Conservation (phyloP, 2,797 vertebrate genomes). For the Takifugu rubripes region DNA sequence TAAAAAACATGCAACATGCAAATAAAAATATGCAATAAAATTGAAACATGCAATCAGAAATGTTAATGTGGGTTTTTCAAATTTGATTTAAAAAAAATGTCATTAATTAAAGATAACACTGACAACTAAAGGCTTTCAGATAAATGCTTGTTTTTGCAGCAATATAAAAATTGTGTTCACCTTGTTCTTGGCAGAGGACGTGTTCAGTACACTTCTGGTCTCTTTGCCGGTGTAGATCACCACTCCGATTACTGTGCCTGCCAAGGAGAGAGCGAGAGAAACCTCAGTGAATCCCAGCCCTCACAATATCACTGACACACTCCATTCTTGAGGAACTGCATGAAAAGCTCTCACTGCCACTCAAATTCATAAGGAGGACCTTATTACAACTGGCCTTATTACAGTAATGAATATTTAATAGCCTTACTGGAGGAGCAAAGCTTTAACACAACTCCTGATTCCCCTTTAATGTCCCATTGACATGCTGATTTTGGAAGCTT, state of each 20-base stretch:
- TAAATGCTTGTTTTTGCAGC: not conserved
- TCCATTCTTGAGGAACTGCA: conserved; percentile 47
- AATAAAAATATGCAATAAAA: too few species aligned
- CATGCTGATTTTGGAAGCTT: too few species aligned
- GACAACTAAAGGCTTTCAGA: too few species aligned
- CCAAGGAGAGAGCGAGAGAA: conserved; percentile 62
- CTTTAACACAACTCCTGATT: conserved; percentile 43
- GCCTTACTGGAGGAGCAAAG: conserved; percentile 62
- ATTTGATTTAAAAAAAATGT: too few species aligned
- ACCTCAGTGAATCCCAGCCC: conserved; percentile 30
- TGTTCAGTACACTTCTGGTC: conserved; percentile 96
- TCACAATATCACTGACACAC: conserved; percentile 13
- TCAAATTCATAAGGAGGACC: conserved; percentile 73
- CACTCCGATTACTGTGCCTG: conserved; percentile 97
- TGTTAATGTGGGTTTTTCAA: too few species aligned
- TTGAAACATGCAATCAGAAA: too few species aligned
- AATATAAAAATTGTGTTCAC: conserved; percentile 62
- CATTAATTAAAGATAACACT: too few species aligned
- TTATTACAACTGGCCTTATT: conserved; percentile 60
- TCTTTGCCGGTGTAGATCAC: conserved; percentile 98
- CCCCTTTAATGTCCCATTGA: too few species aligned
- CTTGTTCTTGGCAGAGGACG: conserved; percentile 95
- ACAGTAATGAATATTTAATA: conserved; percentile 70
- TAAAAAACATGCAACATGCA: too few species aligned
- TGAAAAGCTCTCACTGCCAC: conserved; percentile 17